Evolutionary conservation across 2,888 invertebrate species (phyloP).

Genomic region (Saturnia pavonia): DNA sequence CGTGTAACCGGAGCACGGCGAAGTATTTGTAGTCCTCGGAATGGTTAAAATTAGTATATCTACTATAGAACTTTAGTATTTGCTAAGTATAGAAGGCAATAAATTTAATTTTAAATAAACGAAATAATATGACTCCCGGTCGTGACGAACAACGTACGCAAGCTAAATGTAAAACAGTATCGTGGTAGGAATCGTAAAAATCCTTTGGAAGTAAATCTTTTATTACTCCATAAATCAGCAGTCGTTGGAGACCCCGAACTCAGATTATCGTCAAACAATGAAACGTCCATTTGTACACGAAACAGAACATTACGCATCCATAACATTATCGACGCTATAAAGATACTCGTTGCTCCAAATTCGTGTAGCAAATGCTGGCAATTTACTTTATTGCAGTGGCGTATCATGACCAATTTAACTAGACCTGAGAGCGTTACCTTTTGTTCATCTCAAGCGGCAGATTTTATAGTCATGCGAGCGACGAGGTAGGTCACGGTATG

Average conservation of each 20-base stretch:
- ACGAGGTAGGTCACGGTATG: slow-evolving; percentile 39
- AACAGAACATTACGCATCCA: slow-evolving; percentile 77
- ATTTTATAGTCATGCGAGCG: slow-evolving; percentile 27
- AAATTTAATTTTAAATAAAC: not conserved
- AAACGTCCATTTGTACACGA: slow-evolving; percentile 67
- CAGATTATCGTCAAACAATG: slow-evolving; percentile 68
- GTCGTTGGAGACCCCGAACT: slow-evolving; percentile 25
- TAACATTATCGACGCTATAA: slow-evolving; percentile 78
- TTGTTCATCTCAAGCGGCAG: slow-evolving; percentile 27
- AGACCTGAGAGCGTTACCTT: slow-evolving; percentile 44
- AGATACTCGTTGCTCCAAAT: slow-evolving; percentile 70
- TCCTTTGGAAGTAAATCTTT: slow-evolving; percentile 15
- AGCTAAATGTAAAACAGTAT: not conserved
- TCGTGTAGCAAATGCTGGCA: slow-evolving; percentile 77
- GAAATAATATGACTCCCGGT: not conserved
- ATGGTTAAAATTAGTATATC: too few species aligned
- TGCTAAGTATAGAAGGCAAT: not conserved
- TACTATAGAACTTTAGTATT: not conserved
- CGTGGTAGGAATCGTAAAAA: slow-evolving; percentile 10
- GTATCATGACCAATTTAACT: slow-evolving; percentile 50
- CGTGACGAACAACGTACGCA: not conserved
- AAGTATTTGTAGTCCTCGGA: too few species aligned
- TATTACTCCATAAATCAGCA: slow-evolving; percentile 26
- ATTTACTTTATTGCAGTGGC: slow-evolving; percentile 77
- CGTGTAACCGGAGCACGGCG: not conserved